Evolutionary conservation across 2,113 vertebrate genomes (phyloP), one percentile per base, ranked within the genome.

Genomic region (Corynorhinus townsendii): DNA sequence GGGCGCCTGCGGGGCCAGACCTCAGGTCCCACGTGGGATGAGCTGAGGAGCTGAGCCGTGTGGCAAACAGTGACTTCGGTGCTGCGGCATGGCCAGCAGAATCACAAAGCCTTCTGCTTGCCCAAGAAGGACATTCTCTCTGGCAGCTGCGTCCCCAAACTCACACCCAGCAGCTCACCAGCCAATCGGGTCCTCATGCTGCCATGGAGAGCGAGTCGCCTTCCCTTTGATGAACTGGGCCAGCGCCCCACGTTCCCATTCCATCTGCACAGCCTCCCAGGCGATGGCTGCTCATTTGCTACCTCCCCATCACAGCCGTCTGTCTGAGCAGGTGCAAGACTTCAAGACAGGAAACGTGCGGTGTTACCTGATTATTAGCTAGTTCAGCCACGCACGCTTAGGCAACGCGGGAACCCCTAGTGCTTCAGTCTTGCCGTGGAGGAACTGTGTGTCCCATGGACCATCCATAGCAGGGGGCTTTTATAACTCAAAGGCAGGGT

Each of bases 201-300:
- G 35, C 69, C 56, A 9, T 0, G 4, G 38, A 35, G 1, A 19
- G 15, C 2, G 0, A 22, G 1, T 2, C 1, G 7, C 15, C 24
- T 20, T 47, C 56, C 14, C 24, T 16, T 5, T 6, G 3, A 0
- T 3, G 4, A 33, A 0, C 9, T 0, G 8, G 7, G 3, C 71
- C 54, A 19, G 40, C 7, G 11, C 12, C 89, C 26, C 19, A 2
- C 0, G 0, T 22, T 49, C n/a, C 11, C 3, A 1, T 11, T 1
- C 30, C 54, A 8, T 4, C 73, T 22, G 11, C 75, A 11, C 7
- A 5, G 45, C 1, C 2, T n/a, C 47, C 45, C 1, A 16, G 3
- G 47, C 5, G 4, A 8, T 1, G 19, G 35, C 66, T 38, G 1
- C 16, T 40, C 28, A 3, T 7, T 15, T 2, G 19, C 43, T 69